phyloP scores from a whole-genome alignment of 1,140 invertebrate genomes.

The Pararge aegeria region DNA sequence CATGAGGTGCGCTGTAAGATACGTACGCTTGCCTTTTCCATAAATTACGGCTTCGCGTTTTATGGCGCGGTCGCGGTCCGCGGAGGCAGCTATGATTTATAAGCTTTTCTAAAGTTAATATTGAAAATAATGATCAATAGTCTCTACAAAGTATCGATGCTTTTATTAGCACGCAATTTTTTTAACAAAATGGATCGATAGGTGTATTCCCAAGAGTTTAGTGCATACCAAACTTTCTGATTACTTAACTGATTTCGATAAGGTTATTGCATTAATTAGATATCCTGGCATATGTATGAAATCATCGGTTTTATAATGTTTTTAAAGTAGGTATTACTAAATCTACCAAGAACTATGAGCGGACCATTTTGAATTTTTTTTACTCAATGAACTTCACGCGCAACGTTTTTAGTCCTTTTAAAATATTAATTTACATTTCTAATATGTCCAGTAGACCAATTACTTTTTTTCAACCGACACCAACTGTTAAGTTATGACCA shows the following conservation, averaged over 20 bases:
- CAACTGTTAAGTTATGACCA: slow-evolving; percentile 42
- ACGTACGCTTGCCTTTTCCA: slow-evolving; percentile 50
- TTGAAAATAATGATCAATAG: neutral
- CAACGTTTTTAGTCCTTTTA: neutral
- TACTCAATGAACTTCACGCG: no score
- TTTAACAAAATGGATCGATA: no score
- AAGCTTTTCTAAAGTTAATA: neutral
- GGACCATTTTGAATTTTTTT: no score
- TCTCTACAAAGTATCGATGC: neutral
- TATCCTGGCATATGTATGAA: no score
- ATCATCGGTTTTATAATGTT: no score
- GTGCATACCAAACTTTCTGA: no score
- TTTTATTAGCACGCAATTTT: no score
- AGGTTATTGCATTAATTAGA: no score
- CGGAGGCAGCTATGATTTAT: neutral
- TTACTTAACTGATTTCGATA: no score
- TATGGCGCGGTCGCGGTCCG: neutral
- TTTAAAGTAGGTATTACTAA: no score
- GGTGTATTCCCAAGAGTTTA: no score
- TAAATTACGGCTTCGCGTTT: slow-evolving; percentile 28
- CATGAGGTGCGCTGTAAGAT: slow-evolving; percentile 49
- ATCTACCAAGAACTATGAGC: no score
- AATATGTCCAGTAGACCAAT: neutral
- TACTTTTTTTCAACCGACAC: slow-evolving; percentile 18
- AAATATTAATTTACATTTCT: neutral